A percentile compares a stretch with the other conserved stretches of the same genome.
Conservation (phyloP, 2,797 vertebrate genomes). For the Phalloptychus januarius region DNA sequence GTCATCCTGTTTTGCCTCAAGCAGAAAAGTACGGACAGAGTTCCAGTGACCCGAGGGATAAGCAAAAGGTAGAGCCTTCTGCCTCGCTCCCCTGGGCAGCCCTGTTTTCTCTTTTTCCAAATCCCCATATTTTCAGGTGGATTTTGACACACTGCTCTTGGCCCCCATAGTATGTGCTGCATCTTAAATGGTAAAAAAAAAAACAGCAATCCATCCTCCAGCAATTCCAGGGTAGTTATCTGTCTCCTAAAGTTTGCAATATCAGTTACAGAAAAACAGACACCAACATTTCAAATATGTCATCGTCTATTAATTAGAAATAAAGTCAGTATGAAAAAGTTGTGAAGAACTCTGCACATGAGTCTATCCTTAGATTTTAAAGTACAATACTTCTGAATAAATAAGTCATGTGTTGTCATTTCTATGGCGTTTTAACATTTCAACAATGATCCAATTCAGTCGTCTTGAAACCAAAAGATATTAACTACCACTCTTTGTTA, state of each 20-base stretch:
- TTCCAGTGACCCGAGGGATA: background rate
- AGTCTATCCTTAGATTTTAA: background rate
- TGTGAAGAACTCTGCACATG: background rate
- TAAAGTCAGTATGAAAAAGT: too few relatives aligned
- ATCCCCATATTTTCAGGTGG: background rate
- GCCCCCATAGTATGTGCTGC: background rate
- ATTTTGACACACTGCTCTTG: background rate
- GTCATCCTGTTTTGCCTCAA: background rate
- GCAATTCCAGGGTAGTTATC: background rate
- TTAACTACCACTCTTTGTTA: background rate
- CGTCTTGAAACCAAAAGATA: background rate
- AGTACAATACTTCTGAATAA: background rate
- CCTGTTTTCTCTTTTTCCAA: background rate
- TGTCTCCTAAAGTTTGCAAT: background rate
- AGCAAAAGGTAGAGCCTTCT: background rate
- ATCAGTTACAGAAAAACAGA: background rate
- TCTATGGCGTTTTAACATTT: background rate
- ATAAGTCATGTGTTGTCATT: background rate
- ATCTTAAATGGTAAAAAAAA: background rate
- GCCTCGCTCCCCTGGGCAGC: background rate
- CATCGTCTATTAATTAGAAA: background rate
- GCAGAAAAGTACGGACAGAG: background rate
- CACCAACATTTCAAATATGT: background rate
- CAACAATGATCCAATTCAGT: background rate
- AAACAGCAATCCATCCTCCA: background rate